A percentile compares a stretch with the other conserved stretches of the same genome.
Evolutionary conservation across 2,113 vertebrate species (phyloP).

Genomic region (Upupa epops): DNA sequence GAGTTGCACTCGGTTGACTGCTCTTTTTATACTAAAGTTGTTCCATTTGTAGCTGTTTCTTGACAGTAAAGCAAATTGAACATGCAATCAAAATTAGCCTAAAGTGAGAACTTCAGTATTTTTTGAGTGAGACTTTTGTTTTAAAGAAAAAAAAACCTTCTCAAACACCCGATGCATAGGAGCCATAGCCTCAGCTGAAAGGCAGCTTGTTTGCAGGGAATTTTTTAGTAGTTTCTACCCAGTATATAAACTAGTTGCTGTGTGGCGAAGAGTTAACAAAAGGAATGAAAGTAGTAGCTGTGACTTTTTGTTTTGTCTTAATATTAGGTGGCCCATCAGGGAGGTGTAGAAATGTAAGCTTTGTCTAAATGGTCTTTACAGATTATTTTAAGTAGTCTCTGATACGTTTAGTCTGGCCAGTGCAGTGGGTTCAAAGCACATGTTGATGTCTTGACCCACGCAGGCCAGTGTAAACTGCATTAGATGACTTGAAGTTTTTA

Average conservation of each 20-base stretch:
- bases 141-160: constrained; percentile 29
- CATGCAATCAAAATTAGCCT: constrained; percentile 62
- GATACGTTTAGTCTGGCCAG: constrained; percentile 6
- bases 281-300: constrained; percentile 68
- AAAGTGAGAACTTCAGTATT: constrained; percentile 66
- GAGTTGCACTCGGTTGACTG: constrained; percentile 66
- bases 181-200: constrained; percentile 80
- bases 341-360: constrained; percentile 69
- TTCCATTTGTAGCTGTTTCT: constrained; percentile 59
- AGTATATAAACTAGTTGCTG: constrained; percentile 68
- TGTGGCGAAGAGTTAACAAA: constrained; percentile 69
- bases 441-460: neutral
- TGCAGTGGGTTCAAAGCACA: neutral
- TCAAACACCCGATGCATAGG: constrained; percentile 74
- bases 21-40: constrained; percentile 57
- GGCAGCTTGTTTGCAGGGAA: constrained; percentile 79
- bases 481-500: neutral
- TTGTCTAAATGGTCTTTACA: constrained; percentile 70
- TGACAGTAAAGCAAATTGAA: constrained; percentile 58
- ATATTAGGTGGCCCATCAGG: constrained; percentile 58
- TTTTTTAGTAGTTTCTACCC: constrained; percentile 77
- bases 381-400: constrained; percentile 30
- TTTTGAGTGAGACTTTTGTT: constrained; percentile 62
- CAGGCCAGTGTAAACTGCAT: neutral
- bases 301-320: constrained; percentile 35